These are phyloP conservation scores for Thunnus thynnus DNA, from an alignment of 2,113 vertebrate species.

Conservation along the genomic window DNA sequence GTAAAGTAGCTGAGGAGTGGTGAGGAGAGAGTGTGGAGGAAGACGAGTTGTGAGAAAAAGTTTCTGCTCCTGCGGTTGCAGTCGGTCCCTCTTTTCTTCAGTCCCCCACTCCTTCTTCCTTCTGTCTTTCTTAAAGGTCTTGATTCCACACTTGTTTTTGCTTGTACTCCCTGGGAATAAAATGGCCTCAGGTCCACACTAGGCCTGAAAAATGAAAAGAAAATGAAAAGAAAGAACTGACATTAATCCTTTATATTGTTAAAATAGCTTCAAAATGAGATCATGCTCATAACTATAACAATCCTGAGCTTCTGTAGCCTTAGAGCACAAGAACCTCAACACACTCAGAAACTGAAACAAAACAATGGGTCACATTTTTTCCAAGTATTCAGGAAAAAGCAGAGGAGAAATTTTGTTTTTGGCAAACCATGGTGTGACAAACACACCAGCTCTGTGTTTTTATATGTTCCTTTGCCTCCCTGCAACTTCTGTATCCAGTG, in stretches of 20 bases:
- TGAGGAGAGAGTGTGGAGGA: background rate
- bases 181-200: background rate
- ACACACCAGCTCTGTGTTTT: background rate
- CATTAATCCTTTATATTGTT: background rate
- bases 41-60: background rate
- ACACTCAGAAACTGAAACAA: conserved; percentile 37
- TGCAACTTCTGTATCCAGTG: background rate
- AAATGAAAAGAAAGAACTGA: conserved; percentile 11
- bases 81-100: background rate
- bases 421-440: background rate
- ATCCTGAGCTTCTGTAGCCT: background rate
- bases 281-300: background rate
- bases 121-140: background rate
- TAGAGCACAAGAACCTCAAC: background rate
- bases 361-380: background rate
- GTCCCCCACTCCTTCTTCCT: background rate
- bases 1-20: background rate
- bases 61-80: background rate
- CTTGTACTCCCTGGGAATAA: background rate
- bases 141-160: background rate
- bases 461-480: conserved; percentile 4
- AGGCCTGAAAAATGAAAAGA: conserved; percentile 33
- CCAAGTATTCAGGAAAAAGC: background rate
- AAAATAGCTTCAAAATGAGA: conserved; percentile 3
- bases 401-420: conserved; percentile 11